phyloP scores from a whole-genome alignment of 92 coral and sea anemone genomes.

The Porites rus region DNA sequence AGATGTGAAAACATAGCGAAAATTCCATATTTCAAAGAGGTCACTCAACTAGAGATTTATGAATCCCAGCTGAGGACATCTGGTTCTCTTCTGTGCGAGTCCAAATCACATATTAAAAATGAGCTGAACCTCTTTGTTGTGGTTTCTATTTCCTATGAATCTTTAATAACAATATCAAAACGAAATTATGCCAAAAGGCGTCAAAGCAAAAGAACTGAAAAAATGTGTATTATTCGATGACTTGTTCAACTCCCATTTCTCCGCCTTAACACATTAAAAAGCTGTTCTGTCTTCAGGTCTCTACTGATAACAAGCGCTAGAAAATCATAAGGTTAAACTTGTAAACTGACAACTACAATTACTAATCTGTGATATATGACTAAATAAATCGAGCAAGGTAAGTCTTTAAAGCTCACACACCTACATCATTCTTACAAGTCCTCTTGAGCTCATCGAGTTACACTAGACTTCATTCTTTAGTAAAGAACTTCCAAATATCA shows the following conservation, averaged over 20 bases:
- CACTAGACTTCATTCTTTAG: too few relatives aligned
- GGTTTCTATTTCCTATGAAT: conserved; percentile 25
- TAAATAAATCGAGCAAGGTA: background rate
- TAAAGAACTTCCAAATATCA: too few relatives aligned
- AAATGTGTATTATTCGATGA: background rate
- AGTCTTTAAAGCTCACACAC: background rate
- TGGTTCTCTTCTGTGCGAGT: background rate
- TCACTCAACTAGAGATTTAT: background rate
- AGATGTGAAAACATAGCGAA: background rate
- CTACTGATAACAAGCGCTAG: background rate
- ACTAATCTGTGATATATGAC: background rate
- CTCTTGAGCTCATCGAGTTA: conserved; percentile 7
- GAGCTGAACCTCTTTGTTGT: background rate
- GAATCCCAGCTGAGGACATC: background rate
- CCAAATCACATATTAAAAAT: background rate
- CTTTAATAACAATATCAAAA: conserved; percentile 42
- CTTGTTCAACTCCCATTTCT: background rate
- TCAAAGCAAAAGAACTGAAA: background rate
- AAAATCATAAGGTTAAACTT: background rate
- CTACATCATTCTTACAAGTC: background rate
- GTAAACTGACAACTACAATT: background rate
- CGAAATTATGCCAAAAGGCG: conserved; percentile 5
- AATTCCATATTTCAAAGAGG: background rate
- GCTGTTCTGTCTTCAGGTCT: background rate
- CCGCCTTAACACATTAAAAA: conserved; percentile 27